A percentile compares a stretch with the other conserved stretches of the same genome.
Evolutionary conservation across 2,797 vertebrate genomes (phyloP).

Genomic region (Sternarchorhynchus goeldii): DNA sequence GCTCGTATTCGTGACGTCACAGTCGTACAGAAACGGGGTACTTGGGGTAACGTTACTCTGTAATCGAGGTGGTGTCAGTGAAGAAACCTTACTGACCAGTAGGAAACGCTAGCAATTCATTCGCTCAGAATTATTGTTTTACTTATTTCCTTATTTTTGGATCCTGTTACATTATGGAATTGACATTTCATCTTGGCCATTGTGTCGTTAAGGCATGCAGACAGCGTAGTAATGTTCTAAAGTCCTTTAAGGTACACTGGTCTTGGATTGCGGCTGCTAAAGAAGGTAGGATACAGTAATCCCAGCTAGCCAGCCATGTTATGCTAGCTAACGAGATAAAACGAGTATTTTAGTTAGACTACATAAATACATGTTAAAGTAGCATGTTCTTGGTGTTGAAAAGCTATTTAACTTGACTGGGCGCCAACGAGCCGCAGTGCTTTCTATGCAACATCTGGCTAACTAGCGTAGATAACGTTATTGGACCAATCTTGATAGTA

Average conservation of each 20-base stretch:
- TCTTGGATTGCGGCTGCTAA: constrained; percentile 42
- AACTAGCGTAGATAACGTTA: too few species aligned
- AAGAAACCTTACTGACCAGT: neutral
- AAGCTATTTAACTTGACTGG: too few species aligned
- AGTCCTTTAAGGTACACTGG: constrained; percentile 12
- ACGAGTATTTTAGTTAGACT: too few species aligned
- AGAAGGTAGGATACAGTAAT: constrained; percentile 36
- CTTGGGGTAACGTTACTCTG: neutral
- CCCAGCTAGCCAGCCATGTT: too few species aligned
- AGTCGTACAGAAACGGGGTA: neutral
- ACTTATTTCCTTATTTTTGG: too few species aligned
- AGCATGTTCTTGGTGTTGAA: neutral
- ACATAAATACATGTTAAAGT: too few species aligned
- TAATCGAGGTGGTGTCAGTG: neutral
- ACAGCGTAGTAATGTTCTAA: neutral
- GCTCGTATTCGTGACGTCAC: constrained; percentile 24
- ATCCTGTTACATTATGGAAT: constrained; percentile 8
- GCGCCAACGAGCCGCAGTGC: neutral
- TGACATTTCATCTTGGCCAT: neutral
- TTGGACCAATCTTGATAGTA: too few species aligned
- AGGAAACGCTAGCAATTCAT: neutral
- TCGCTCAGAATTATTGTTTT: neutral
- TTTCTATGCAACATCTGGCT: too few species aligned
- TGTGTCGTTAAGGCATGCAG: neutral
- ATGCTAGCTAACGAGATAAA: constrained; percentile 13